These are phyloP conservation scores for Lithophane semibrunnea DNA, from an alignment of 2,888 invertebrate genomes.

Conservation along the genomic window DNA sequence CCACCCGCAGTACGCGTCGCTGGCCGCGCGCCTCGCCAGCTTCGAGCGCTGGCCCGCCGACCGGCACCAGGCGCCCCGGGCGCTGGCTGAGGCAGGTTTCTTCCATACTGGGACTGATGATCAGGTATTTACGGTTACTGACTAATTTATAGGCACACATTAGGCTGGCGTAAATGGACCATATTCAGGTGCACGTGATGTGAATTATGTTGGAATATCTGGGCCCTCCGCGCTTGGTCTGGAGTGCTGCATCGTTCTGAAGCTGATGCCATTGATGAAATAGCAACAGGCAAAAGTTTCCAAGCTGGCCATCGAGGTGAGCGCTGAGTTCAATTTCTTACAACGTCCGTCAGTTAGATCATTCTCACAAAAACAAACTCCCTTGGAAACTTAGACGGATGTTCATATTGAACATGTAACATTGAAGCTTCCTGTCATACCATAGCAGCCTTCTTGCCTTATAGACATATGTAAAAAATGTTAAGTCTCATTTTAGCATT, in stretches of 20 bases:
- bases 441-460: background rate
- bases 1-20: conserved; percentile 92
- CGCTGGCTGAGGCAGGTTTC: conserved; percentile 96
- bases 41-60: conserved; percentile 94
- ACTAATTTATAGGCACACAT: background rate
- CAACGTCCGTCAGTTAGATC: background rate
- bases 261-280: background rate
- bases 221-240: background rate
- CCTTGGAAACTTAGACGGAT: background rate
- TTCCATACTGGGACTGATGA: conserved; percentile 94
- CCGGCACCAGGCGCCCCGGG: conserved; percentile 93
- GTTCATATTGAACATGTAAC: background rate
- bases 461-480: background rate
- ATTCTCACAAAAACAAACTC: background rate
- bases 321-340: background rate
- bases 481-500: conserved; percentile 14
- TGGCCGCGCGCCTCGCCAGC: conserved; percentile 92
- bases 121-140: conserved; percentile 81
- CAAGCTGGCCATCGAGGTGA: background rate
- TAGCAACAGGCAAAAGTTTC: background rate
- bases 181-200: background rate
- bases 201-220: background rate
- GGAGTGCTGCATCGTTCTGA: too few species aligned
- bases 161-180: background rate
- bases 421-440: background rate